Percentiles rank a stretch among this genome's conserved stretches.
Evolutionary conservation across 1,140 invertebrate species (phyloP).

Genomic region (Schlechtendalia chinensis): DNA sequence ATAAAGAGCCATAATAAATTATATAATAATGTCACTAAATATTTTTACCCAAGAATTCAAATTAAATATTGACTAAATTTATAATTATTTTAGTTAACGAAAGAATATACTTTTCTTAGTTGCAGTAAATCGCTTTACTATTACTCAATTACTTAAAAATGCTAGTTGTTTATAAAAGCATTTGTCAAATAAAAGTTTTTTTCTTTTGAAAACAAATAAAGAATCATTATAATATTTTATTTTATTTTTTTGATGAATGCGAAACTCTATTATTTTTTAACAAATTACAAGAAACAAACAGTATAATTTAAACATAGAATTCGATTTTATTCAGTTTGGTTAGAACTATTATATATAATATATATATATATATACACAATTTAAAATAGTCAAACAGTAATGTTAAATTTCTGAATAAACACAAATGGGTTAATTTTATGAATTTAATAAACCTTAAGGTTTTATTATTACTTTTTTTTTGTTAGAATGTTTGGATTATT

Average conservation of each 20-base stretch:
- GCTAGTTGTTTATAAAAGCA: not conserved
- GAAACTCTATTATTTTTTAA: not conserved
- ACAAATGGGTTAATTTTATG: not conserved
- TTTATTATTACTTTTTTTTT: not conserved
- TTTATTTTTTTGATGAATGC: not conserved
- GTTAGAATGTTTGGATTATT: too few species aligned
- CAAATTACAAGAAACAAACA: not conserved
- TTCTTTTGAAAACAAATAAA: not conserved
- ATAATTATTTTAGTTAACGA: not conserved
- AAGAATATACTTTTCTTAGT: not conserved
- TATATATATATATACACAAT: too few species aligned
- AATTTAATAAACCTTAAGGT: not conserved
- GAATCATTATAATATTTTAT: not conserved
- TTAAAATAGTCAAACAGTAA: not conserved
- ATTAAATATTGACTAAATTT: too few species aligned
- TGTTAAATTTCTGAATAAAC: not conserved
- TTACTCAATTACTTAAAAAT: not conserved
- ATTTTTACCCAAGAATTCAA: too few species aligned
- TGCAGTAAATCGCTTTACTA: not conserved
- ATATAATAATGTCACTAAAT: too few species aligned
- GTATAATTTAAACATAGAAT: not conserved
- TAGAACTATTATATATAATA: not conserved
- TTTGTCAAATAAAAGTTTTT: not conserved
- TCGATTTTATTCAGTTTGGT: not conserved
- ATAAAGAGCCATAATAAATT: too few species aligned